Conservation (phyloP, 2,888 invertebrate genomes). For the Adineta ricciae region DNA sequence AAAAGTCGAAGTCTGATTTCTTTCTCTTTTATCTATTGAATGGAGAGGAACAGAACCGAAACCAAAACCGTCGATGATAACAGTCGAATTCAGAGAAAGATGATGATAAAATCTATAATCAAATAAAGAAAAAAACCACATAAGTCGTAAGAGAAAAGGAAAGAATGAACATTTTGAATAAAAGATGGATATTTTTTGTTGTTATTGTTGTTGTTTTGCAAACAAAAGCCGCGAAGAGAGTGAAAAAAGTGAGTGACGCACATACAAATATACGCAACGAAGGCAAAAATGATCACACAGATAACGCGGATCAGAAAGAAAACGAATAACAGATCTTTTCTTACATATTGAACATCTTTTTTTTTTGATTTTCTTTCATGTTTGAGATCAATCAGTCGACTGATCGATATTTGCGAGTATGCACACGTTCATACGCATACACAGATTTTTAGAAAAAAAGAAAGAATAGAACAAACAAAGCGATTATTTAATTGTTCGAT, state of each 20-base stretch:
- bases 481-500: neutral
- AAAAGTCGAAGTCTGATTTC: neutral
- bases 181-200: neutral
- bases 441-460: neutral
- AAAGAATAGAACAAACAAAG: neutral
- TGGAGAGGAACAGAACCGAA: neutral
- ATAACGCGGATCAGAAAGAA: neutral
- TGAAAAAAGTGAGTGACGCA: neutral
- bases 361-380: neutral
- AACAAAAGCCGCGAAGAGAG: neutral
- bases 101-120: neutral
- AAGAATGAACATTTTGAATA: neutral
- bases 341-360: neutral
- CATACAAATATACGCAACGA: neutral
- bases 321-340: neutral
- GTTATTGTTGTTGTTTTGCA: neutral
- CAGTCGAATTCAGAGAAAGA: neutral
- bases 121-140: conserved; percentile 1
- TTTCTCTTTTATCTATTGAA: neutral
- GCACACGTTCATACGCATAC: neutral
- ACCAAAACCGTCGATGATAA: neutral
- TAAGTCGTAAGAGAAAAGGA: neutral
- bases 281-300: neutral
- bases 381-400: neutral
- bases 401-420: neutral